Base-by-base conservation (phyloP, 2,888 invertebrate genomes). In the Agrotis clavis region DNA sequence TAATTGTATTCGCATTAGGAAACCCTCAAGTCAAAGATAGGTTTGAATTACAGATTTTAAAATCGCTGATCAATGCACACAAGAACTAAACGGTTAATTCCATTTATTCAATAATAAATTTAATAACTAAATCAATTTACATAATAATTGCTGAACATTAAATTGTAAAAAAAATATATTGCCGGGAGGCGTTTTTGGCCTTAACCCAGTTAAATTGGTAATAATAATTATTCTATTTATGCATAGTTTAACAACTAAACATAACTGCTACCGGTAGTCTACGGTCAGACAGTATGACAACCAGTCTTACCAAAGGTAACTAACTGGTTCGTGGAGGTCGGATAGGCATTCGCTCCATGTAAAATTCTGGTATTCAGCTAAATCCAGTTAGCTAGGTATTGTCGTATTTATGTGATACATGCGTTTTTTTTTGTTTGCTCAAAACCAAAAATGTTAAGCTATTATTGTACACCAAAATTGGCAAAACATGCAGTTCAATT, bases 121-220 rank as follows among this genome's bases (percentile, higher is more conserved):
- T 35, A 19, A 11, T 73, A 61, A 54, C 61, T 61, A 41, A 41
- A 25, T 60, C 3, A 11, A 45, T 35, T 51, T 47, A 13, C n/a
- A 50, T 65, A 21, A 57, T 62, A 71, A 35, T 11, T 41, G 11
- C 35, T n/a, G 16, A 45, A 35, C 13, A 57, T 14, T 50, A 18
- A 51, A 66, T 35, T n/a, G 21, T 35, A 25, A 48, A 60, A 54
- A 71, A 21, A 0, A 5, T 4, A 16, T n/a, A 14, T 47, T 57
- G 45, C 65, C n/a, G 11, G 48, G 9, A 35, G 56, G 66, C 35
- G 9, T 74, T 74, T 18, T 4, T 35, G 45, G 3, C 66, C 74
- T 75, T 73, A 51, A 57, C 66, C 56, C 18, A 50, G 45, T 66
- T 50, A 30, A 45, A 35, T 56, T 13, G 4, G 30, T 56, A 30